Base-by-base conservation (phyloP, 2,888 invertebrate species). In the Mesorhabditis sp. region DNA sequence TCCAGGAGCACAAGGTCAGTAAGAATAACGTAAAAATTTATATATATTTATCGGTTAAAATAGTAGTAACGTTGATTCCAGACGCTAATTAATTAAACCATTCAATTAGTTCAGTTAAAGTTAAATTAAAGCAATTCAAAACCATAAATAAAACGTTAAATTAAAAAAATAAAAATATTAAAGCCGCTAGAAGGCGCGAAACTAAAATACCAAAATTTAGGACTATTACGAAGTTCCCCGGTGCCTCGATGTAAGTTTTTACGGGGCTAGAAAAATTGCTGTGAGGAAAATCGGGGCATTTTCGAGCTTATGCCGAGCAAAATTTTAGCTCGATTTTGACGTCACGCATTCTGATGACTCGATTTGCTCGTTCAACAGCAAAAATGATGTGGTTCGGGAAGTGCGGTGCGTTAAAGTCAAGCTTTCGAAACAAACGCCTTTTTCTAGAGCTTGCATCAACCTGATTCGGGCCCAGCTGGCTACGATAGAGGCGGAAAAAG, bases 1-100 rank as follows among this genome's bases (percentile, higher is more conserved):
- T 78, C 68, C 67, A 70, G 6, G 73, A 73, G 58, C 10, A 50
- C 10, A 50, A 50, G 58, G 58, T 50, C 7, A 28, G 28, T 28
- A 28, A 1, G 28, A 28, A 28, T 28, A 28, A 28, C 28, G 28
- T 28, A 28, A 28, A 28, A 28, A 28, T 28, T 28, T 28, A 2
- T 28, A 28, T 28, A 28, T 28, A 28, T 28, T 1, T 28, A 28
- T 28, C 28, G 28, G 28, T 28, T 28, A 28, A 28, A 28, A 28
- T 28, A 1, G 28, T 28, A 28, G 28, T 28, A 28, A 28, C 1
- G 28, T 28, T 28, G 28, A 28, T 28, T 28, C 28, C 2, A 28
- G 28, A 28, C 28, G 28, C 28, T 28, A 28, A 28, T 28, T 28
- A 28, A 28, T 28, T 28, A 28, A 28, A 28, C 28, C 28, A 28